These are phyloP conservation scores for Trachymyrmex cornetzi DNA, from an alignment of 1,140 invertebrate species.

Conservation along the genomic window DNA sequence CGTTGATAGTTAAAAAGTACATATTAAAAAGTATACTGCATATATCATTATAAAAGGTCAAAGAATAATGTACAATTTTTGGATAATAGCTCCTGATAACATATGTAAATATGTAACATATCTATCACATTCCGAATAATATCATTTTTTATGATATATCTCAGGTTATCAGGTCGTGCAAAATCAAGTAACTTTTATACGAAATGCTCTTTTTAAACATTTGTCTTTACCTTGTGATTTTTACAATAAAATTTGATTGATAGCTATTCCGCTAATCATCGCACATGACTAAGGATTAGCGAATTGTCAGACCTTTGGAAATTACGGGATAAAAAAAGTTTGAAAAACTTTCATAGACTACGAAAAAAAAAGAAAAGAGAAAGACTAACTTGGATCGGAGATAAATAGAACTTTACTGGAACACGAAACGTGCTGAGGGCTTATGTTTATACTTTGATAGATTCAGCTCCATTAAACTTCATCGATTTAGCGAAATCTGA, in stretches of 20 bases:
- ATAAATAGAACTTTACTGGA: slow-evolving; percentile 29
- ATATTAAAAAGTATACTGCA: neutral
- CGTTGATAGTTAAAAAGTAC: no score
- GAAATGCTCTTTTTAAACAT: neutral
- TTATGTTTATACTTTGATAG: slow-evolving; percentile 9
- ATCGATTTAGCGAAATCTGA: slow-evolving; percentile 8
- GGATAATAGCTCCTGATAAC: neutral
- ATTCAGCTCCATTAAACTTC: slow-evolving; percentile 1
- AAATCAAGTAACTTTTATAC: neutral
- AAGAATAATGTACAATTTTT: neutral
- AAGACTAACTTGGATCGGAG: neutral
- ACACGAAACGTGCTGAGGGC: neutral
- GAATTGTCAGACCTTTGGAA: neutral
- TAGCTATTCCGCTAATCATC: neutral
- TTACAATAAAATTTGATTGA: slow-evolving; percentile 46
- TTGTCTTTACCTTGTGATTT: neutral
- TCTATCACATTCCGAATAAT: neutral
- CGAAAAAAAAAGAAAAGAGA: neutral
- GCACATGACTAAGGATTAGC: neutral
- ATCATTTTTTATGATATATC: neutral
- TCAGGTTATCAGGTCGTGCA: neutral
- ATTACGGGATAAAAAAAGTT: slow-evolving; percentile 26
- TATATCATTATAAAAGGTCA: neutral
- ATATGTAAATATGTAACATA: neutral
- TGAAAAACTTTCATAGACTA: neutral